These are phyloP conservation scores for Capra hircus DNA, from an alignment of 2,113 vertebrate species.

Conservation along the genomic window DNA sequence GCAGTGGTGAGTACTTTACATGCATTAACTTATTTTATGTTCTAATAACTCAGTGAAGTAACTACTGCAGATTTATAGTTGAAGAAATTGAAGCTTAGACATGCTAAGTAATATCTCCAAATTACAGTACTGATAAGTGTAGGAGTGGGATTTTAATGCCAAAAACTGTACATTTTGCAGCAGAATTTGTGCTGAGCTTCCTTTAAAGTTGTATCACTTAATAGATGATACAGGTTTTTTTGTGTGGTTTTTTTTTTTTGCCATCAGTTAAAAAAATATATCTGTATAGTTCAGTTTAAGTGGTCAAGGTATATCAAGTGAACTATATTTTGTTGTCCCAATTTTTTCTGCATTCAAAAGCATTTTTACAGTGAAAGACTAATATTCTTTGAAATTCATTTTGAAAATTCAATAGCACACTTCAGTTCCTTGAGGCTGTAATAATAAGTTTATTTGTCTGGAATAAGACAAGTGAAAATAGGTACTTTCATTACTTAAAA, in stretches of 20 bases:
- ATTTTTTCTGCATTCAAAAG: not conserved
- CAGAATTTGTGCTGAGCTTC: not conserved
- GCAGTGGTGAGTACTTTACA: not conserved
- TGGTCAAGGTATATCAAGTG: not conserved
- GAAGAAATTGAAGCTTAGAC: not conserved
- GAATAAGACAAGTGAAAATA: not conserved
- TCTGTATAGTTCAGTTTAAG: not conserved
- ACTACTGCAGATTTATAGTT: not conserved
- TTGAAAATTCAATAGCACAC: not conserved
- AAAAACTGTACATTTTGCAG: not conserved
- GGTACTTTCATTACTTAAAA: not conserved
- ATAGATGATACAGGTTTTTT: not conserved
- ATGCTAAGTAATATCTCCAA: not conserved
- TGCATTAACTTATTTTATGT: not conserved
- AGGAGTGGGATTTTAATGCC: not conserved
- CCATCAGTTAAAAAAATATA: not conserved
- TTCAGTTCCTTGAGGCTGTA: not conserved
- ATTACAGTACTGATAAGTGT: not conserved
- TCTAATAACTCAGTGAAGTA: not conserved
- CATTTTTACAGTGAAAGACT: not conserved
- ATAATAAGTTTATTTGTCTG: not conserved
- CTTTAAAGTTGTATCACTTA: not conserved
- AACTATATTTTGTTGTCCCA: not conserved
- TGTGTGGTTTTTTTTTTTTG: not conserved
- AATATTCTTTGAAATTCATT: not conserved